A percentile compares a stretch with the other conserved stretches of the same genome.
phyloP scores from a whole-genome alignment of 1,140 invertebrate genomes.

The Belonocnema kinseyi region DNA sequence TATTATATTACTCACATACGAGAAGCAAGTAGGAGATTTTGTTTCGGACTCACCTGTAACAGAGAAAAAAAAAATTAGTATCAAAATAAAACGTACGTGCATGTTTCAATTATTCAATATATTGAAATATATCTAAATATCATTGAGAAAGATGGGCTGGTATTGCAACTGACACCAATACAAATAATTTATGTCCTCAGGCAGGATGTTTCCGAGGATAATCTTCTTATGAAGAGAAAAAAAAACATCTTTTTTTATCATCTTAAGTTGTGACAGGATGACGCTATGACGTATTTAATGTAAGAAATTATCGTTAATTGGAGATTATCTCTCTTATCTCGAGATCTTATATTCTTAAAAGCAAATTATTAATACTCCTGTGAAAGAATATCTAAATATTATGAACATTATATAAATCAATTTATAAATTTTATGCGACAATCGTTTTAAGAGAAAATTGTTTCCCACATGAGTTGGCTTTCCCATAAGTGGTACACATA shows the following conservation, averaged over 20 bases:
- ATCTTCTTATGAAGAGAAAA: too few species aligned
- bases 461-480: neutral
- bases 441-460: neutral
- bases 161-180: neutral
- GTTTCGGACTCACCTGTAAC: conserved; percentile 8
- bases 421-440: neutral
- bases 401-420: neutral
- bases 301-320: neutral
- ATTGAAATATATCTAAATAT: neutral
- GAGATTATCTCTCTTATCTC: neutral
- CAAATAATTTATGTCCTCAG: too few species aligned
- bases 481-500: neutral
- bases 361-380: neutral
- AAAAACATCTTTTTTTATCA: too few species aligned
- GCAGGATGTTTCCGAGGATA: too few species aligned
- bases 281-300: too few species aligned
- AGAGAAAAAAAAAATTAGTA: neutral
- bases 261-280: too few species aligned
- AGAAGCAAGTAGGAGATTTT: neutral
- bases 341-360: neutral
- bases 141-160: neutral
- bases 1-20: neutral
- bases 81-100: neutral
- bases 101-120: neutral
- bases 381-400: neutral